Conservation (phyloP, 2,797 vertebrate species). For the Pelochelys cantorii region DNA sequence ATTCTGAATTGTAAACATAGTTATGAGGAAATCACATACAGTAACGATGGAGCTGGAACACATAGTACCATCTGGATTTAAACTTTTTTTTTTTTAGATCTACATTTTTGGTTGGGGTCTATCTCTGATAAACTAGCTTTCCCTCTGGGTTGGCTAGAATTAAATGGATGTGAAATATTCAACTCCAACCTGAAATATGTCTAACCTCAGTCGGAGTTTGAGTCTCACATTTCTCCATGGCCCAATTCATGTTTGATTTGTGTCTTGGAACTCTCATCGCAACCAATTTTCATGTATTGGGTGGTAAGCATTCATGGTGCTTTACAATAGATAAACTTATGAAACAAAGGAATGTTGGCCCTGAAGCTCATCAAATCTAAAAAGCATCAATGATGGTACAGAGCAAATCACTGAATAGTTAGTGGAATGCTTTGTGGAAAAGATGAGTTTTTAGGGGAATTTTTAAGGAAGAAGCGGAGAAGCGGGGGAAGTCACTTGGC, state of each 20-base stretch:
- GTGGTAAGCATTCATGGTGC: fast-evolving
- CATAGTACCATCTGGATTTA: background rate
- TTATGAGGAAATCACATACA: fast-evolving
- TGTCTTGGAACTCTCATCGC: background rate
- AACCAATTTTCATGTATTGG: background rate
- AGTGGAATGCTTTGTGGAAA: slow-evolving; percentile 48
- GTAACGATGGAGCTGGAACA: background rate
- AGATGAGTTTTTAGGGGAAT: slow-evolving; percentile 60
- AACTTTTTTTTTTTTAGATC: background rate
- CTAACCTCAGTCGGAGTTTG: background rate
- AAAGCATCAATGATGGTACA: slow-evolving; percentile 51
- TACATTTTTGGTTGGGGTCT: background rate
- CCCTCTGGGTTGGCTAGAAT: fast-evolving
- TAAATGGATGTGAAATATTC: background rate
- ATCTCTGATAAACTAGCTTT: background rate
- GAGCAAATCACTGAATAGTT: slow-evolving; percentile 61
- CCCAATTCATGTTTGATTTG: background rate
- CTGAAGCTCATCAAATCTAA: slow-evolving; percentile 49
- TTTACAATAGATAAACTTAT: slow-evolving; percentile 57
- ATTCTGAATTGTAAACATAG: background rate
- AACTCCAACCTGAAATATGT: background rate
- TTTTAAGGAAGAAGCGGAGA: background rate
- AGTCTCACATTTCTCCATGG: background rate
- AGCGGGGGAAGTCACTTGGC: background rate
- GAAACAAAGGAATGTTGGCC: slow-evolving; percentile 59